Evolutionary conservation across 2,113 vertebrate species (phyloP), one percentile per base, ranked within the genome.

Genomic region (Scophthalmus maximus): DNA sequence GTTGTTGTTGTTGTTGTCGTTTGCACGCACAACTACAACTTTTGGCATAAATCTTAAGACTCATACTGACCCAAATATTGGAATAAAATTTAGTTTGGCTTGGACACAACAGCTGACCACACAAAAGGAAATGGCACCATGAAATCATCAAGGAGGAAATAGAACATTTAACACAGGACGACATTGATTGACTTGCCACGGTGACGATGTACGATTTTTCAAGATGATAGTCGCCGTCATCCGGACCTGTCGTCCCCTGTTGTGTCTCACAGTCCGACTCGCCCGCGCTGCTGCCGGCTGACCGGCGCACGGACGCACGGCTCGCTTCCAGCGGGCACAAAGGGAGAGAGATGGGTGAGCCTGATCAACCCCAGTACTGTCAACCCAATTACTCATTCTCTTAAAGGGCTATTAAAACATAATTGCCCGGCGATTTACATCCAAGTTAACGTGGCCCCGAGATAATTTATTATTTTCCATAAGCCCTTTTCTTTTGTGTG

Each of bases 371-470:
- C 85, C 80, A 81, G 82, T 72, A 88, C 84, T 89, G 87, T 91
- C 89, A 92, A 88, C 90, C 89, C 90, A 93, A 93, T 94, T 93
- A 93, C 84, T 93, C 92, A 93, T 93, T 93, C 91, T 92, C 90
- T 93, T 94, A 93, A 92, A 93, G 92, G 90, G 82, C 91, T 89
- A 94, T 94, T 94, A 94, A 93, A 93, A 92, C 92, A 93, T 93
- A 93, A 94, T 94, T 94, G 92, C 90, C 87, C 66, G 44, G 90
- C 92, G 90, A 93, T 94, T 94, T 94, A 93, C 89, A 93, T 91
- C 90, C 84, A 91, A 92, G 93, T 93, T 93, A 93, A 93, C 89
- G 88, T 87, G 87, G 90, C 89, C 86, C 79, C 44, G 26, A 88
- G 91, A 93, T 93, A 89, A 93, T 93, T 92, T 93, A 93, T 93